Evolutionary conservation across 2,113 vertebrate species (phyloP), one percentile per base, ranked within the genome.

Genomic region (Centrocercus urophasianus): DNA sequence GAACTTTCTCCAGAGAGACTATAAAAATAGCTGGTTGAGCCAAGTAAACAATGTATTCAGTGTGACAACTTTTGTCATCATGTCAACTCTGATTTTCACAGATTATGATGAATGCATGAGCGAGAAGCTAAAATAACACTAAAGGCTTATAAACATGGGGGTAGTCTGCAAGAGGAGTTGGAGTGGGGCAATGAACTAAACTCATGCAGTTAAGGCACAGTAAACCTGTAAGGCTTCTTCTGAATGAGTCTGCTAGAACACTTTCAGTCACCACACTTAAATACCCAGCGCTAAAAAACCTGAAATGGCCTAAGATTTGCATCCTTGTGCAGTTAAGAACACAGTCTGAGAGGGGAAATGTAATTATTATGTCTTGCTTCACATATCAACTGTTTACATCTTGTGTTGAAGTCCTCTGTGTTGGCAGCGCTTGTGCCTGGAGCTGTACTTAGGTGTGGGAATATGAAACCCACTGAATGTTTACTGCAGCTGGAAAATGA

Each of bases 41-140:
- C 83, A 95, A 96, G 80, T 88, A 93, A 95, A 91, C 89, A 86
- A 86, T 91, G 47, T 69, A 83, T 91, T 90, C 79, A 82, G 13
- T 77, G 59, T 54, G 65, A 88, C 93, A 80, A 81, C 69, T 91
- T 96, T 81, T 69, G 93, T 93, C 85, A 84, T 93, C 36, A n/a
- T 86, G 83, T 95, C 79, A 93, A 36, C 80, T 90, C 85, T n/a
- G 89, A 88, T 91, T 95, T 91, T 95, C 89, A 59, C 75, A 66
- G 83, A 91, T 80, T 81, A 71, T 72, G 70, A 94, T 78, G 80
- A 89, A 95, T 75, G 30, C 79, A 81, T 63, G 80, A 91, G 40
- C 0, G 0, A 93, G 81, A 94, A 91, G 34, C 79, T 86, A 83
- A 91, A 96, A 89, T 86, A 93, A 76, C 27, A 69, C 67, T 86